Conservation (phyloP, 2,888 invertebrate species). For the Aquatica leii region DNA sequence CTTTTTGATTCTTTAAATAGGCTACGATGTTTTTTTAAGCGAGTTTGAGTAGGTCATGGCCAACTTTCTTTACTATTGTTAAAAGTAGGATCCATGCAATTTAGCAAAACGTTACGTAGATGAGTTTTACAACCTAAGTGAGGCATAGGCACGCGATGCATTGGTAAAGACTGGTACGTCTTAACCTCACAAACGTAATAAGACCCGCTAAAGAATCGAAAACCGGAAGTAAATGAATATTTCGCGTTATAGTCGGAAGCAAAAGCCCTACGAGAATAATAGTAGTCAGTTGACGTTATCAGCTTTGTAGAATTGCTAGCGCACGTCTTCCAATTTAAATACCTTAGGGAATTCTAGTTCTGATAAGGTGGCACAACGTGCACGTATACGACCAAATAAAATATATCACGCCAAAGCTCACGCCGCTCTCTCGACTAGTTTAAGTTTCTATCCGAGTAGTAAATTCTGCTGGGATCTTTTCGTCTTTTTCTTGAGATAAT, state of each 20-base stretch:
- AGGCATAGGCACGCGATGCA: no score
- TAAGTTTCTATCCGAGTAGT: conserved; percentile 54
- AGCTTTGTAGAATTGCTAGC: conserved; percentile 54
- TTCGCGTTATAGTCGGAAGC: conserved; percentile 44
- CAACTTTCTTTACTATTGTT: no score
- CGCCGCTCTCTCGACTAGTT: conserved; percentile 53
- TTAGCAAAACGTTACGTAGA: no score
- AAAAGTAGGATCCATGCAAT: no score
- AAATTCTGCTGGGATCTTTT: no score
- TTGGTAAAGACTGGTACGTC: no score
- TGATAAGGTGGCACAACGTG: conserved; percentile 56
- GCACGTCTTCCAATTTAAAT: conserved; percentile 59
- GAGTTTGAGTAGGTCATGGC: no score
- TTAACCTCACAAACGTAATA: not conserved
- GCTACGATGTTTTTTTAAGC: no score
- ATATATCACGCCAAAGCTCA: conserved; percentile 52
- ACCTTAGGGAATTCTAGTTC: conserved; percentile 55
- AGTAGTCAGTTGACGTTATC: conserved; percentile 58
- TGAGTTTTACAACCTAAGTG: no score
- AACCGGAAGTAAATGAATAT: conserved; percentile 7
- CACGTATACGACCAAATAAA: conserved; percentile 57
- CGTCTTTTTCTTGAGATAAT: no score
- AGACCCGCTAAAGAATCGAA: not conserved
- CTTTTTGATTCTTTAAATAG: no score
- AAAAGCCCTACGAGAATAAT: conserved; percentile 57